phyloP scores from a whole-genome alignment of 2,113 vertebrate species.

The Scytalopus superciliaris region DNA sequence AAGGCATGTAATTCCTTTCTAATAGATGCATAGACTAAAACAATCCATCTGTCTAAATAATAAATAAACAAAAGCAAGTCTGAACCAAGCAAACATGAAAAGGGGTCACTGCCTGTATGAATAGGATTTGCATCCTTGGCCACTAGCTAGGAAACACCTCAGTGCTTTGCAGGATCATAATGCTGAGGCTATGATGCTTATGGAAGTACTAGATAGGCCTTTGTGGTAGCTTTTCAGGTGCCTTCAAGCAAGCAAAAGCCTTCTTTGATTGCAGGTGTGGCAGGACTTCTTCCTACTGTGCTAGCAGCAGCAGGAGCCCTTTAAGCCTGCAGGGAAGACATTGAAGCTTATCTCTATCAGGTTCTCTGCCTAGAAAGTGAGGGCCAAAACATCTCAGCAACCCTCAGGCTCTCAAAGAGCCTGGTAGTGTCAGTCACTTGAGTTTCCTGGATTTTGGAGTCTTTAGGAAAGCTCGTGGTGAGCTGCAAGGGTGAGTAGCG shows the following conservation, averaged over 20 bases:
- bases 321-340: not conserved
- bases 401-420: not conserved
- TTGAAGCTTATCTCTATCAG: not conserved
- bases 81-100: not conserved
- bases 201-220: not conserved
- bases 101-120: not conserved
- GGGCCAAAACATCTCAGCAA: not conserved
- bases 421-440: accelerated
- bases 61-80: not conserved
- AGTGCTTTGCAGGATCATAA: not conserved
- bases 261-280: not conserved
- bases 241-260: not conserved
- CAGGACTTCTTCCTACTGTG: not conserved
- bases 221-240: not conserved
- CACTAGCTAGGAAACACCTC: not conserved
- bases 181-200: not conserved
- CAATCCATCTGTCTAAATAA: not conserved
- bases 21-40: not conserved
- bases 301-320: not conserved
- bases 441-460: not conserved
- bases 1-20: not conserved
- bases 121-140: not conserved
- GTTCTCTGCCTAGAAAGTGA: not conserved
- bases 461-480: not conserved
- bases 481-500: not conserved